phyloP scores from a whole-genome alignment of 1,140 invertebrate species.

The Caerostris extrusa region DNA sequence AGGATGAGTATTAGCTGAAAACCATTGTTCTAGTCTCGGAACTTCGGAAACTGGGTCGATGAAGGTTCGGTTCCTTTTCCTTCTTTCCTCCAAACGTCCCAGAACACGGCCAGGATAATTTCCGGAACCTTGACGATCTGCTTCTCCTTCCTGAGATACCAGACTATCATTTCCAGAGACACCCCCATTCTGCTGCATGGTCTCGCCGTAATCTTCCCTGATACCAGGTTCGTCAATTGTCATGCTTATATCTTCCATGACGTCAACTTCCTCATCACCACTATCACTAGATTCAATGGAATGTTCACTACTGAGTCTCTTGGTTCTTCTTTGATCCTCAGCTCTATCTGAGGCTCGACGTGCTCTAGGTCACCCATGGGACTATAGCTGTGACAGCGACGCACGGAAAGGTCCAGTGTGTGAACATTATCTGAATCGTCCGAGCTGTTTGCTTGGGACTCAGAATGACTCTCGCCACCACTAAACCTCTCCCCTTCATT shows the following conservation, averaged over 20 bases:
- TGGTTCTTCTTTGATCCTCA: constrained; percentile 73
- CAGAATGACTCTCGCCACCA: constrained; percentile 62
- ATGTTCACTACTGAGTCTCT: constrained; percentile 66
- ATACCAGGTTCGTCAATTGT: constrained; percentile 54
- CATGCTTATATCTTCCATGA: constrained; percentile 69
- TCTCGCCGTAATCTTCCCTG: constrained; percentile 26
- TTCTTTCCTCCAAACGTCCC: constrained; percentile 70
- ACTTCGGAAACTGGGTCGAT: constrained; percentile 99
- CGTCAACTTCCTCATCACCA: constrained; percentile 72
- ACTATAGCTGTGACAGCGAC: constrained; percentile 32
- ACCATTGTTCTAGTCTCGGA: constrained; percentile 97
- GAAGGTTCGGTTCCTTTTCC: constrained; percentile 93
- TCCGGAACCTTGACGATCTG: constrained; percentile 33
- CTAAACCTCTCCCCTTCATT: constrained; percentile 58
- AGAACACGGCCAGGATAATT: constrained; percentile 53
- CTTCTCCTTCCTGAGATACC: constrained; percentile 48
- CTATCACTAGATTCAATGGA: constrained; percentile 74
- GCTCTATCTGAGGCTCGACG: constrained; percentile 52
- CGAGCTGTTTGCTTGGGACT: constrained; percentile 71
- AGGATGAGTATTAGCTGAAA: constrained; percentile 97
- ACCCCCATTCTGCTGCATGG: constrained; percentile 62
- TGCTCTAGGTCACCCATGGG: constrained; percentile 30
- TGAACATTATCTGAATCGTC: constrained; percentile 78
- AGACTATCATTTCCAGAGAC: constrained; percentile 36
- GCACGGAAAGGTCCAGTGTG: constrained; percentile 79